Percentiles rank a stretch among this genome's conserved stretches.
These are phyloP conservation scores for Triplophysa yarkandensis DNA, from an alignment of 2,797 vertebrate species.

Conservation along the genomic window DNA sequence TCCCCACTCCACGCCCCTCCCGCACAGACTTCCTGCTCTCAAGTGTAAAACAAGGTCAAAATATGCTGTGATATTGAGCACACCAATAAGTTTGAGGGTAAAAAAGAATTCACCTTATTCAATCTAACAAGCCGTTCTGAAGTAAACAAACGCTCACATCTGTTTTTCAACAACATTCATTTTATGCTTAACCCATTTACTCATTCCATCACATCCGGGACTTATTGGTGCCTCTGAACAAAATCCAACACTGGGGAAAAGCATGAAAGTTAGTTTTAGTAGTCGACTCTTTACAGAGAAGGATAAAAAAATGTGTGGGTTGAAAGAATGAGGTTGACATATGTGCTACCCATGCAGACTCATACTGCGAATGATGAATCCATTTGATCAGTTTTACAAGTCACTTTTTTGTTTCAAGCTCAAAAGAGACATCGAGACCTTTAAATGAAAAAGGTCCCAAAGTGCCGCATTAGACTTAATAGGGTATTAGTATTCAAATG, in stretches of 20 bases:
- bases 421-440: conserved; percentile 52
- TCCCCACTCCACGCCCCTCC: too few relatives aligned
- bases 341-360: conserved; percentile 50
- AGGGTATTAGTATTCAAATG: conserved; percentile 56
- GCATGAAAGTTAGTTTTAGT: conserved; percentile 48
- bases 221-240: conserved; percentile 44
- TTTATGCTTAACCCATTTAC: conserved; percentile 41
- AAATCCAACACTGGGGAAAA: conserved; percentile 21
- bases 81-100: conserved; percentile 1
- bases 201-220: conserved; percentile 42
- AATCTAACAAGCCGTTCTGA: conserved; percentile 15
- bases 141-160: conserved; percentile 38
- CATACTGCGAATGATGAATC: conserved; percentile 55
- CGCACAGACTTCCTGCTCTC: conserved; percentile 74
- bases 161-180: conserved; percentile 43
- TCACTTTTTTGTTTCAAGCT: conserved; percentile 52
- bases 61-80: conserved; percentile 23
- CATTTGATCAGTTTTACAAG: conserved; percentile 58
- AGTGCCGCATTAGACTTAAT: conserved; percentile 52
- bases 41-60: conserved; percentile 80
- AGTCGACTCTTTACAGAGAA: conserved; percentile 34
- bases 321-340: conserved; percentile 63
- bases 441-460: conserved; percentile 59
- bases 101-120: neutral
- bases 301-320: conserved; percentile 32